These are phyloP conservation scores for Synergus gifuensis DNA, from an alignment of 2,888 invertebrate species.

Conservation along the genomic window DNA sequence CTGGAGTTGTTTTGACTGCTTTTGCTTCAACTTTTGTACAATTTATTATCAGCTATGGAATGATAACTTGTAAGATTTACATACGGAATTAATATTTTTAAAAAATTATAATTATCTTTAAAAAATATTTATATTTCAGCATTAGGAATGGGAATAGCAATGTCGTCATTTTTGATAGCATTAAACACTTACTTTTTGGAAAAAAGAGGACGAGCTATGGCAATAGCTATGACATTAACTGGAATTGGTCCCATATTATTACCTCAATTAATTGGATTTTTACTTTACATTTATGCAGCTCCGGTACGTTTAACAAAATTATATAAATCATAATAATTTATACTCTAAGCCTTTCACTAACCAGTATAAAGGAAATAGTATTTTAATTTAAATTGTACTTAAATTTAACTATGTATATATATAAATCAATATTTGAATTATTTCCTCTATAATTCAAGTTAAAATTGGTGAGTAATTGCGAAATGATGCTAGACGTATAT, in stretches of 20 bases:
- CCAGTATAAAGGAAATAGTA: background rate
- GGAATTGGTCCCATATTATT: conserved; percentile 84
- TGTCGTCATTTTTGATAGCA: conserved; percentile 83
- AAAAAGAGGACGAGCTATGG: conserved; percentile 82
- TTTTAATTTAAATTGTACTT: background rate
- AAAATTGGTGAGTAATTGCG: background rate
- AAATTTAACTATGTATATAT: background rate
- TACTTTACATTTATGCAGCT: conserved; percentile 81
- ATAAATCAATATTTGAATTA: background rate
- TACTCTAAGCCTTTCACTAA: background rate
- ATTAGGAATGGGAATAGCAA: conserved; percentile 81
- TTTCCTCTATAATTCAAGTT: background rate
- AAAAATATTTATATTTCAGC: conserved; percentile 78
- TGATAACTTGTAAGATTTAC: conserved; percentile 84
- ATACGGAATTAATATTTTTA: background rate
- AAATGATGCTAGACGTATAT: background rate
- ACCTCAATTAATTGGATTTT: conserved; percentile 81
- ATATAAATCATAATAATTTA: background rate
- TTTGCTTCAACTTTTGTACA: conserved; percentile 80
- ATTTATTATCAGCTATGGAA: conserved; percentile 83
- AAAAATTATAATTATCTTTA: background rate
- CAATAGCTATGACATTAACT: conserved; percentile 82
- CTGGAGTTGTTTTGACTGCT: conserved; percentile 82
- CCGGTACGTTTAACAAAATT: conserved; percentile 64
- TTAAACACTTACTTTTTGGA: conserved; percentile 83